Evolutionary conservation across 2,888 invertebrate genomes (phyloP).

Genomic region (Dryocosmus kuriphilus): DNA sequence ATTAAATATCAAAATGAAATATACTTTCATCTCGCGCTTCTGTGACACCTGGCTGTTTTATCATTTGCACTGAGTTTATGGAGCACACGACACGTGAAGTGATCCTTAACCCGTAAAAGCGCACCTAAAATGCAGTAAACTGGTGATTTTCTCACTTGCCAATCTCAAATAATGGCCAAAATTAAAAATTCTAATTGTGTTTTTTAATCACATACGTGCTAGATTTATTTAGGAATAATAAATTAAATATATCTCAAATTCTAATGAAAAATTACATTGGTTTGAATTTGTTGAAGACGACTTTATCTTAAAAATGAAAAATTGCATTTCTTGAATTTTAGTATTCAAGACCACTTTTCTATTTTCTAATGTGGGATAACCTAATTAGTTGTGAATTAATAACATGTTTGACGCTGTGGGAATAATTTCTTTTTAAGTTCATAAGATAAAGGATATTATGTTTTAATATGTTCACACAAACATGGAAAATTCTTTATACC

Average conservation of each 20-base stretch:
- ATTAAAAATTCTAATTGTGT: not conserved
- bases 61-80: slow-evolving; percentile 18
- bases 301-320: too few species aligned
- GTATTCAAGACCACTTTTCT: too few species aligned
- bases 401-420: too few species aligned
- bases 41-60: slow-evolving; percentile 2
- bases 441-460: too few species aligned
- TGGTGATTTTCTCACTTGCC: slow-evolving; percentile 2
- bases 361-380: too few species aligned
- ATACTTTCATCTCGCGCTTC: not conserved
- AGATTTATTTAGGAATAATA: not conserved
- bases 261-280: too few species aligned
- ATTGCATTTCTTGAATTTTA: too few species aligned
- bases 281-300: too few species aligned
- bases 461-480: too few species aligned
- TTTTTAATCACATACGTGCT: not conserved
- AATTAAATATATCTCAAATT: not conserved
- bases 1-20: slow-evolving; percentile 15
- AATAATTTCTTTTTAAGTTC: too few species aligned
- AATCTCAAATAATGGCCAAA: not conserved
- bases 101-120: slow-evolving; percentile 15
- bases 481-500: too few species aligned
- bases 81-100: slow-evolving; percentile 3
- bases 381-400: too few species aligned
- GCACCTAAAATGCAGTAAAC: not conserved